These are phyloP conservation scores for Nyleta sp. DNA, from an alignment of 2,888 invertebrate species.

Conservation along the genomic window DNA sequence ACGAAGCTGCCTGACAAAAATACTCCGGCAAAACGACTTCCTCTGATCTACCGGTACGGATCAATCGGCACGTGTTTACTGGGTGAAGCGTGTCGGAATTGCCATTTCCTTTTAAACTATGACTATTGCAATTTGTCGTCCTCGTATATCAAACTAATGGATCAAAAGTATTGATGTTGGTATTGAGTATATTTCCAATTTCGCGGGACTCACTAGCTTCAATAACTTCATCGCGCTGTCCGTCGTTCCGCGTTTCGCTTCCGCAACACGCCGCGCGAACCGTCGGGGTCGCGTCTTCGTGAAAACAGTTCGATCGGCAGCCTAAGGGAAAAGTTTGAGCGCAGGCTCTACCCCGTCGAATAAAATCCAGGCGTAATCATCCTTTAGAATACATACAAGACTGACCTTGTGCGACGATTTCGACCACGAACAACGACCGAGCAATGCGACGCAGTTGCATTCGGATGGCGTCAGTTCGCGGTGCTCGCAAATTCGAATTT, in stretches of 20 bases:
- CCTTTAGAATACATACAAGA: neutral
- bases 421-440: too few species aligned
- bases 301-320: neutral
- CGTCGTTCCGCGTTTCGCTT: too few species aligned
- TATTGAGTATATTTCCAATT: constrained; percentile 55
- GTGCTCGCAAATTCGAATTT: too few species aligned
- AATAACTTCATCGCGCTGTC: too few species aligned
- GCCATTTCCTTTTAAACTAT: constrained; percentile 50
- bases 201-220: constrained; percentile 5
- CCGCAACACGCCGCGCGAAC: too few species aligned
- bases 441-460: too few species aligned
- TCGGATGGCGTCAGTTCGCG: too few species aligned
- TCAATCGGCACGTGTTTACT: too few species aligned
- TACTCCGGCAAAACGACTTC: constrained; percentile 26
- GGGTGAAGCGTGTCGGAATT: constrained; percentile 8
- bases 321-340: constrained; percentile 15
- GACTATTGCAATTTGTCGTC: constrained; percentile 42
- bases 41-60: too few species aligned
- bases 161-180: constrained; percentile 53
- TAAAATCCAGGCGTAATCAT: constrained; percentile 14
- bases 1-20: constrained; percentile 62
- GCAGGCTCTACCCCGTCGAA: constrained; percentile 21
- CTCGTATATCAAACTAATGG: constrained; percentile 29
- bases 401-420: too few species aligned
- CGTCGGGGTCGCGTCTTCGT: too few species aligned